Evolutionary conservation across 2,113 vertebrate genomes (phyloP), one percentile per base, ranked within the genome.

Genomic region (Erpornis zantholeuca): DNA sequence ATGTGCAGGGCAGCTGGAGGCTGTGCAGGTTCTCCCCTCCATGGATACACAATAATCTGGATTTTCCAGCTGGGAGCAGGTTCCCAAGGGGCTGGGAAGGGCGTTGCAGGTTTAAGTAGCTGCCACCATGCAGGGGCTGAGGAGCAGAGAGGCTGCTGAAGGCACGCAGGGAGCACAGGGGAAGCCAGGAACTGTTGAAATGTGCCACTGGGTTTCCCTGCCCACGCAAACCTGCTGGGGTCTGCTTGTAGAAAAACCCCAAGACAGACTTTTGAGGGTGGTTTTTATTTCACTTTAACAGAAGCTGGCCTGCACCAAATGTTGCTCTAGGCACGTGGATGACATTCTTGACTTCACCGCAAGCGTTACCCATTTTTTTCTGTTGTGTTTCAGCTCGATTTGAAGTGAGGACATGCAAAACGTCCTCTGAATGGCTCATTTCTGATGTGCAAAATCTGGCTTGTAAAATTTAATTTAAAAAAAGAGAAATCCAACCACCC

Each of bases 1-100:
- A 35, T 29, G 53, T 38, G 71, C 40, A 22, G 68, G 38, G 81
- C 50, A 47, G 54, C 77, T 7, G 0, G 54, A 49, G 84, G 60
- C 87, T 78, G 31, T 52, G 77, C 77, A 44, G 60, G 7, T 56
- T 89, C 72, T 77, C 45, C 45, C 42, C 38, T 91, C 78, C 54
- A 18, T 2, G 4, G 35, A 15, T 59, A 66, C 27, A 2, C 20
- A 82, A 92, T 83, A 86, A 89, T 77, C 92, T 88, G 92, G 94
- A 72, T 92, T 96, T 95, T 95, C 94, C 94, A 91, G 92, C 15
- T 92, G 6, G 3, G 68, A 69, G n/a, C 64, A 20, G 90, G 78
- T 71, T 94, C 64, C 87, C 23, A 7, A 73, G 69, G 88, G 73
- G 69, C 73, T 71, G 73, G 60, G 85, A 84, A 87, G 60, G 82